Conservation (phyloP, 2,797 vertebrate genomes). For the Mionectes olivaceus region DNA sequence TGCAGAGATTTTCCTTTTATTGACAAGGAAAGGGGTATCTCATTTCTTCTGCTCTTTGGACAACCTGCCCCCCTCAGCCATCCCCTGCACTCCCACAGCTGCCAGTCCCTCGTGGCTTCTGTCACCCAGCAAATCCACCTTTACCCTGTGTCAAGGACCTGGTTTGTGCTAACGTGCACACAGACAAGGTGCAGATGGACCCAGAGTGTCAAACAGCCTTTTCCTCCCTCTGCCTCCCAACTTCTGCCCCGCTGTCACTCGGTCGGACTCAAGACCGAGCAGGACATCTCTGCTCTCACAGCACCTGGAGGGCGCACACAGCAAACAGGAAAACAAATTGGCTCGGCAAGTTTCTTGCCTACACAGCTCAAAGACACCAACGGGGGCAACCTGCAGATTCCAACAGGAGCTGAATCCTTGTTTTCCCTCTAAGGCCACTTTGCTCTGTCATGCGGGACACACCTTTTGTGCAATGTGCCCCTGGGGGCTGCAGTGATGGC, state of each 20-base stretch:
- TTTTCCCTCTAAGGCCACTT: not conserved
- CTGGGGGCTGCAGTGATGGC: conserved; percentile 30
- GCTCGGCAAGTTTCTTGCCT: not conserved
- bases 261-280: fast-evolving
- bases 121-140: not conserved
- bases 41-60: not conserved
- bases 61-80: not conserved
- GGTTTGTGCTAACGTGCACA: fast-evolving
- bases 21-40: not conserved
- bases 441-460: conserved; percentile 33
- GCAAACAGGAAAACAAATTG: not conserved
- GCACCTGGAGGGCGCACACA: fast-evolving
- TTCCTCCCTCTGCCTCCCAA: not conserved
- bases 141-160: not conserved
- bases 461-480: conserved; percentile 47
- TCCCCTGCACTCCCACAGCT: fast-evolving
- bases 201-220: not conserved
- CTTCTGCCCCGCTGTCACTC: fast-evolving
- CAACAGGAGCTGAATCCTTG: not conserved
- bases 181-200: not conserved
- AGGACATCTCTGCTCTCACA: not conserved
- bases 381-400: not conserved
- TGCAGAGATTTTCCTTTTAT: not conserved
- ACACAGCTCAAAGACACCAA: not conserved
- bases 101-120: not conserved